Evolutionary conservation across 2,888 invertebrate genomes (phyloP).

Genomic region (Fissipunctia ypsillon): DNA sequence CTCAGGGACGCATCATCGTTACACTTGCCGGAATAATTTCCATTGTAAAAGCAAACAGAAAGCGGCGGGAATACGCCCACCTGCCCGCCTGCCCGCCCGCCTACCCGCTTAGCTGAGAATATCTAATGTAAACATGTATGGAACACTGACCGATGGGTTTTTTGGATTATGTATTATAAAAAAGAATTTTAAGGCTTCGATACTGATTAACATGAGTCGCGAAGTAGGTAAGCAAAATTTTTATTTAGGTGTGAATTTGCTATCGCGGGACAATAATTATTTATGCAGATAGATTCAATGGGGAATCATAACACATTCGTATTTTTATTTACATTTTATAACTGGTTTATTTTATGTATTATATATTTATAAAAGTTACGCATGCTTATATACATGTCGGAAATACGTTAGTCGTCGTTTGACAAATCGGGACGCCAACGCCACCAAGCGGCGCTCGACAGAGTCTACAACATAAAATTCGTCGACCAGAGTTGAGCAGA

Average conservation of each 20-base stretch:
- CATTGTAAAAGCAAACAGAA: conserved; percentile 72
- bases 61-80: conserved; percentile 55
- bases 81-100: conserved; percentile 9
- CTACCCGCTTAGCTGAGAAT: conserved; percentile 29
- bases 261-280: too few relatives aligned
- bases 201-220: conserved; percentile 7
- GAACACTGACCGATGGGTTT: conserved; percentile 43
- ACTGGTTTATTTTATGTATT: too few relatives aligned
- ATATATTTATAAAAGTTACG: too few relatives aligned
- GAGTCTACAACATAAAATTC: too few relatives aligned
- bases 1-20: conserved; percentile 74
- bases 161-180: conserved; percentile 13
- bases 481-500: too few relatives aligned
- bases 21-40: conserved; percentile 76
- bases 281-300: too few relatives aligned
- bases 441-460: too few relatives aligned
- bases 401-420: too few relatives aligned
- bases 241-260: not conserved
- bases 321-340: too few relatives aligned
- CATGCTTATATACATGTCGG: too few relatives aligned
- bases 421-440: too few relatives aligned
- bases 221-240: not conserved
- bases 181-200: not conserved
- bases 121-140: conserved; percentile 40
- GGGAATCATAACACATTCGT: too few relatives aligned